phyloP scores from a whole-genome alignment of 2,113 vertebrate species.

The Erythrolamprus reginae region DNA sequence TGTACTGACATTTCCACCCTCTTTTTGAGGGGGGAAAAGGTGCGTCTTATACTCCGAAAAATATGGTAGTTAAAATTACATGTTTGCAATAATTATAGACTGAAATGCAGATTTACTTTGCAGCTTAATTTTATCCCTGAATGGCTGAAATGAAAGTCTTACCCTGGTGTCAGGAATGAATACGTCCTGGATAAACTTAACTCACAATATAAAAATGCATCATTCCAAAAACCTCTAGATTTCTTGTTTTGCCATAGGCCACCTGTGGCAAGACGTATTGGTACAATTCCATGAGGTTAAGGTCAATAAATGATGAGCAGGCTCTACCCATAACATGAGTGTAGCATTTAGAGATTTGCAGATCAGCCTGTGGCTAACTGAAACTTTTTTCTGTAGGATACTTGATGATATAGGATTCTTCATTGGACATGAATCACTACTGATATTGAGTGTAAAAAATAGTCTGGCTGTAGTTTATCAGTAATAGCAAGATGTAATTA shows the following conservation, averaged over 20 bases:
- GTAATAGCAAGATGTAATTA: slow-evolving; percentile 12
- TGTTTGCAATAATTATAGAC: neutral
- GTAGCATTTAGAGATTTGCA: slow-evolving; percentile 17
- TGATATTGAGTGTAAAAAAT: slow-evolving; percentile 22
- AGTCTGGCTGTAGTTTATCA: neutral
- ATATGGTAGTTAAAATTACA: neutral
- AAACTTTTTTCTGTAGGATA: slow-evolving; percentile 5
- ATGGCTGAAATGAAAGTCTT: neutral
- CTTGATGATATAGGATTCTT: slow-evolving; percentile 14
- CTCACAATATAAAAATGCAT: neutral
- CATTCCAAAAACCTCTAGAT: neutral
- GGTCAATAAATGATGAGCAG: slow-evolving; percentile 3
- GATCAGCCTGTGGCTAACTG: slow-evolving; percentile 15
- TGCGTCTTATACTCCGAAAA: too few relatives aligned
- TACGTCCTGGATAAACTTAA: neutral
- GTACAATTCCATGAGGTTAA: neutral
- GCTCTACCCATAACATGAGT: neutral
- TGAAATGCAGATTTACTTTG: neutral
- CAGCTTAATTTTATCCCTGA: neutral
- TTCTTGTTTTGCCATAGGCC: neutral
- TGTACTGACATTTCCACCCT: too few relatives aligned
- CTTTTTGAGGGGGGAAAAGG: too few relatives aligned
- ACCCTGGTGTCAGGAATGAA: neutral
- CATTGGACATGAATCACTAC: slow-evolving; percentile 12
- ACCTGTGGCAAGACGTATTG: slow-evolving; percentile 22